A percentile compares a stretch with the other conserved stretches of the same genome.
Conservation (phyloP, 1,140 invertebrate species). For the Macrobrachium nipponense region DNA sequence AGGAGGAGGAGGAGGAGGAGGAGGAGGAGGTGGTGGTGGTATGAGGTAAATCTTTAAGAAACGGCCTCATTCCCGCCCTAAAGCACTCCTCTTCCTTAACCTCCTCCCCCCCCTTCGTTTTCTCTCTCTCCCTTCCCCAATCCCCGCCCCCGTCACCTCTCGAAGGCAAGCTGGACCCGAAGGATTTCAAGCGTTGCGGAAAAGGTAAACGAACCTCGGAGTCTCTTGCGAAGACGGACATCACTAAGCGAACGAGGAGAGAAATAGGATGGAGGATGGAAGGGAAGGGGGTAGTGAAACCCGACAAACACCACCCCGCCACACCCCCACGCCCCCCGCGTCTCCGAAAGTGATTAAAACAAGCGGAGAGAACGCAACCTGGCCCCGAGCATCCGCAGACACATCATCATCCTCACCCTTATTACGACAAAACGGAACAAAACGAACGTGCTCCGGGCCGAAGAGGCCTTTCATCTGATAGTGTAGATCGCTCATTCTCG, state of each 20-base stretch:
- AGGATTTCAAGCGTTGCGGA: conserved; percentile 8
- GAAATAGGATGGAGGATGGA: too few relatives aligned
- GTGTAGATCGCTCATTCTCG: too few relatives aligned
- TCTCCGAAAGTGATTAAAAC: too few relatives aligned
- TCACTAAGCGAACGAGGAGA: too few relatives aligned
- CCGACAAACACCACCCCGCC: too few relatives aligned
- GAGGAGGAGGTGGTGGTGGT: background rate
- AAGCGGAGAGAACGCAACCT: too few relatives aligned
- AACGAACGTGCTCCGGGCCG: background rate
- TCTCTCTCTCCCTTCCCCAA: too few relatives aligned
- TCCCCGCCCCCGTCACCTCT: background rate
- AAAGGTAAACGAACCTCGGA: conserved; percentile 14
- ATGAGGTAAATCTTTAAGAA: background rate
- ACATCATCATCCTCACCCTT: background rate
- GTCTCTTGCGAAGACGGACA: too few relatives aligned
- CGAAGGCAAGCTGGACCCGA: background rate
- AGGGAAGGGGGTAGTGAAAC: too few relatives aligned
- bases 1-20: background rate
- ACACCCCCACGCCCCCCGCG: too few relatives aligned
- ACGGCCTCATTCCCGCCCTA: background rate
- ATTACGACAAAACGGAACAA: conserved; percentile 42
- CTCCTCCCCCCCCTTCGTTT: too few relatives aligned
- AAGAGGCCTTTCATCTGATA: too few relatives aligned
- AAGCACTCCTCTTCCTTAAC: conserved; percentile 13
- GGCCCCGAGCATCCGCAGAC: background rate